Evolutionary conservation across 92 coral and sea anemone genomes (phyloP).

Genomic region (Epizoanthus stellaris): DNA sequence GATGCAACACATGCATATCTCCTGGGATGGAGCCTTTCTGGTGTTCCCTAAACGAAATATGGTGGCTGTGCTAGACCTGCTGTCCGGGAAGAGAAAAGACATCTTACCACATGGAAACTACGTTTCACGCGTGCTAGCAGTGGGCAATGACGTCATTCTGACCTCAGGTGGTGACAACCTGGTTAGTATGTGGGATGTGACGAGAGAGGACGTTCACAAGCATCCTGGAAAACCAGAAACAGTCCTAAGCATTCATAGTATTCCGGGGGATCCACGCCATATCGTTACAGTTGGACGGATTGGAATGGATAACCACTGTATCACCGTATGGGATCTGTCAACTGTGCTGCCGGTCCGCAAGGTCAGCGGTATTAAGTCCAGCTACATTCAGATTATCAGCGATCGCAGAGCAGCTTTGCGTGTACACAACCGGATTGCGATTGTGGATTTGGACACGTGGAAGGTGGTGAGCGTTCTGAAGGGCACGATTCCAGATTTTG

Average conservation of each 20-base stretch:
- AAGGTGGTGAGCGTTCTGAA: constrained; percentile 69
- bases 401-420: constrained; percentile 77
- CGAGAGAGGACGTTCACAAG: constrained; percentile 66
- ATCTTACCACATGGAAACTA: constrained; percentile 70
- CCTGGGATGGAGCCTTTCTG: constrained; percentile 42
- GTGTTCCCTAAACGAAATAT: constrained; percentile 77
- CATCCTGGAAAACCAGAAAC: constrained; percentile 70
- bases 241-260: constrained; percentile 60
- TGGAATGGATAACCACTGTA: constrained; percentile 71
- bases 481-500: constrained; percentile 75
- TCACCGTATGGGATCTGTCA: constrained; percentile 80
- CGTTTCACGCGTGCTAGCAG: constrained; percentile 66
- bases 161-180: constrained; percentile 85
- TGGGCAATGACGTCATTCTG: constrained; percentile 61
- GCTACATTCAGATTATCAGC: constrained; percentile 69
- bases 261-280: constrained; percentile 76
- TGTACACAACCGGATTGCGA: constrained; percentile 65
- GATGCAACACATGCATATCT: constrained; percentile 70
- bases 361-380: constrained; percentile 70
- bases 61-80: constrained; percentile 68
- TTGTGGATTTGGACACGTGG: constrained; percentile 73
- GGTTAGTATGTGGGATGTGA: constrained; percentile 81
- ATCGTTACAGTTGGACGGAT: constrained; percentile 82
- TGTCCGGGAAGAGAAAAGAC: constrained; percentile 70
- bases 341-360: constrained; percentile 80